These are phyloP conservation scores for Ispidina picta DNA, from an alignment of 2,797 vertebrate species.

Conservation along the genomic window DNA sequence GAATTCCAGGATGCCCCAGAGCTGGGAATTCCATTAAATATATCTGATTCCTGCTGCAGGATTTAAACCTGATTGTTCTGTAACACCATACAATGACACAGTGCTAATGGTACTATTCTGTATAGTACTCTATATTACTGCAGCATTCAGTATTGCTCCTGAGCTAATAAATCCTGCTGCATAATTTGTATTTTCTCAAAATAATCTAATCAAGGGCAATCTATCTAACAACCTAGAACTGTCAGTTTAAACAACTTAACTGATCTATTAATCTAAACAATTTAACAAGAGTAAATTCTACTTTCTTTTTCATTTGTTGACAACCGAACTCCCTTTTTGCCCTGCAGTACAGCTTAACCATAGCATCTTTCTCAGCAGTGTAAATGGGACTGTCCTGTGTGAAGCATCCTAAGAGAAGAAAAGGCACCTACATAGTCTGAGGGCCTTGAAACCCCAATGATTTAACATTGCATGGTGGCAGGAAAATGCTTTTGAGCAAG, in stretches of 20 bases:
- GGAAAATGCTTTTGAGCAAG: background rate
- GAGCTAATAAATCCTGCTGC: background rate
- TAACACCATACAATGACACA: background rate
- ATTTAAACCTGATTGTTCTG: background rate
- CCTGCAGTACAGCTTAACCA: background rate
- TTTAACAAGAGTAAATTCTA: background rate
- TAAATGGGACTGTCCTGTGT: background rate
- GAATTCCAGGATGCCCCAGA: background rate
- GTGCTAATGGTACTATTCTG: background rate
- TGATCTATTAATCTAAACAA: background rate
- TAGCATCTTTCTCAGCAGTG: background rate
- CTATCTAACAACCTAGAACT: background rate
- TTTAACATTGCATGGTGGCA: background rate
- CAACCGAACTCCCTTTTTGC: background rate
- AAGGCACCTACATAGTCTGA: background rate
- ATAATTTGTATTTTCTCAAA: background rate
- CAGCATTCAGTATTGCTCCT: background rate
- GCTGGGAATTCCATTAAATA: background rate
- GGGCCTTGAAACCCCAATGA: background rate
- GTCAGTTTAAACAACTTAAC: background rate
- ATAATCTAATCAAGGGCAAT: background rate
- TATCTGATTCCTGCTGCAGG: background rate
- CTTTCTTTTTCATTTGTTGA: background rate
- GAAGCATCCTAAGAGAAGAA: background rate
- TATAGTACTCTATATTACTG: background rate